Base-by-base conservation (phyloP, 1,140 invertebrate genomes). In the Drosophila pruinosa region DNA sequence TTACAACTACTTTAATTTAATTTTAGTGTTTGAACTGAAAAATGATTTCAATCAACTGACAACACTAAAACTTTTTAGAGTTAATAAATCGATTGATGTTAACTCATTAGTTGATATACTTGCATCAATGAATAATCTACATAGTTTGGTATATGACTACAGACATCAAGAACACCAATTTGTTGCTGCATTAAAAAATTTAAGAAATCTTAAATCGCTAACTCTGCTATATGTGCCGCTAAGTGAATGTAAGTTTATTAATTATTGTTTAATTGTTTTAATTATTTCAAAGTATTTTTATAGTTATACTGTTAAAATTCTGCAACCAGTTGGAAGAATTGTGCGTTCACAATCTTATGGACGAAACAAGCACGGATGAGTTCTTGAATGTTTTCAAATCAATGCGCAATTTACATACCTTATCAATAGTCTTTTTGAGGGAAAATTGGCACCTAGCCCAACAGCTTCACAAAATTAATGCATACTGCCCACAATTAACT, bases 221-320 rank as follows among this genome's bases (percentile, higher is more conserved):
- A 52, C 47, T 3, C 31, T 62, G 4, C n/a, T 8, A 3, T 62
- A 31, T 62, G 3, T 36, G 10, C 36, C 59, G 2, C 6, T 8
- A 31, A 21, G n/a, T 7, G 47, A 62, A 62, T 28, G 59, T 62
- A 52, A 52, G 59, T 62, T 8, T 7, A 4, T 8, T 2, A 10
- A 34, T 19, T 1, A 4, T n/a, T 0, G 31, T 26, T 19, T 6
- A 22, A 6, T 24, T 7, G 5, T 39, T 26, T 22, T n/a, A n/a
- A 22, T 12, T 31, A 8, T 2, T 2, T 34, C 5, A 8, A 3
- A 14, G 1, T 7, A 0, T 8, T 41, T 41, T 26, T 15, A n/a
- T 41, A 62, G 59, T 62, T 4, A 41, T 28, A 3, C 47, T 12
- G 1, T 21, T 62, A 36, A 62, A 41, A 14, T 21, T 41, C 8